A percentile compares a stretch with the other conserved stretches of the same genome.
phyloP scores from a whole-genome alignment of 2,113 vertebrate species.

The Channa argus region DNA sequence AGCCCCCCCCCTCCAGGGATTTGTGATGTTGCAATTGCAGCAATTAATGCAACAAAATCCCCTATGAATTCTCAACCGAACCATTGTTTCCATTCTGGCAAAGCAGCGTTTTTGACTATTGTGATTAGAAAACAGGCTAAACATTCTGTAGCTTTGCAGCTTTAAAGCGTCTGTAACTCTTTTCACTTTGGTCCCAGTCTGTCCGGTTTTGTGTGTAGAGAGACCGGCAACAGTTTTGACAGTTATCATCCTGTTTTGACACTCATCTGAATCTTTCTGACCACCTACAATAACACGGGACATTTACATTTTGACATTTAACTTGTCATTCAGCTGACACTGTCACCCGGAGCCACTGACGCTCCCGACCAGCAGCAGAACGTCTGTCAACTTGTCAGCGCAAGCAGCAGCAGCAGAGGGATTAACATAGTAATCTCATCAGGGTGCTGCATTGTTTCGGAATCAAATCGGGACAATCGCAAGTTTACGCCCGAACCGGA shows the following conservation, averaged over 20 bases:
- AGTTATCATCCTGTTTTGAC: neutral
- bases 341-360: neutral
- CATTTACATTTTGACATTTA: constrained; percentile 10
- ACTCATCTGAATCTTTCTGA: neutral
- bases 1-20: no score
- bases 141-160: no score
- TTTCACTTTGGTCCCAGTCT: no score
- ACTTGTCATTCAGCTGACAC: neutral
- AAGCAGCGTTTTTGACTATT: no score
- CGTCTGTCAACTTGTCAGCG: neutral
- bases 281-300: neutral
- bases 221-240: neutral
- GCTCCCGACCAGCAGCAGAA: neutral
- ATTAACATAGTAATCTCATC: neutral
- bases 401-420: neutral
- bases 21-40: no score
- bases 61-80: no score
- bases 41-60: no score
- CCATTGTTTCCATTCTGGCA: no score
- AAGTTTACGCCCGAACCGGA: neutral
- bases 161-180: no score
- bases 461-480: no score
- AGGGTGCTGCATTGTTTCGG: neutral
- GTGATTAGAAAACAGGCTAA: no score
- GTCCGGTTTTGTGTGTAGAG: no score